Evolutionary conservation across 2,797 vertebrate genomes (phyloP).

Genomic region (Notamacropus eugenii): DNA sequence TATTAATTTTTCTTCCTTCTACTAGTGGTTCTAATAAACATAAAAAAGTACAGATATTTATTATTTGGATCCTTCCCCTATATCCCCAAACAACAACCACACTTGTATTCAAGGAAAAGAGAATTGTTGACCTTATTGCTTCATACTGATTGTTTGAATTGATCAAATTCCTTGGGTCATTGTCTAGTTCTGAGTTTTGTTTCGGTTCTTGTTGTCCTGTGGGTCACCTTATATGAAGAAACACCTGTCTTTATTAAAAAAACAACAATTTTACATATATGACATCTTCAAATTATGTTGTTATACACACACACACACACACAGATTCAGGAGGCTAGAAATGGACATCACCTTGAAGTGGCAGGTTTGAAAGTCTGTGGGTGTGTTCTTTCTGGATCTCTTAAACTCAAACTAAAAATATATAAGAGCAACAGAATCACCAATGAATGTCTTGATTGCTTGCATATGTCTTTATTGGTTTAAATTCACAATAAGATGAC

Average conservation of each 20-base stretch:
- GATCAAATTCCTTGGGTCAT: neutral
- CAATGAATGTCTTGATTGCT: neutral
- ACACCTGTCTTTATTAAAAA: neutral
- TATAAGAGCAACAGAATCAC: neutral
- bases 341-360: neutral
- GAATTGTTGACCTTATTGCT: neutral
- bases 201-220: neutral
- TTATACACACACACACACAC: no score
- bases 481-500: neutral
- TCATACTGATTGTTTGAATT: neutral
- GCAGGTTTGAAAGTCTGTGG: neutral
- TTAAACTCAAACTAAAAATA: neutral
- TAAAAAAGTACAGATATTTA: neutral
- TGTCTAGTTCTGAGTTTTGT: neutral
- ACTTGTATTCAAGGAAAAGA: neutral
- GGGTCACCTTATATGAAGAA: constrained; percentile 14
- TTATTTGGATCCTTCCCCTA: neutral
- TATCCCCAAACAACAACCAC: neutral
- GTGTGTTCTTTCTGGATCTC: neutral
- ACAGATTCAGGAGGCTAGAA: neutral
- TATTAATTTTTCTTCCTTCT: neutral
- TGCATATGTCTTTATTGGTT: constrained; percentile 6
- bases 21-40: neutral
- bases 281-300: neutral
- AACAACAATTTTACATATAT: neutral